These are phyloP conservation scores for Poeciliopsis retropinna DNA, from an alignment of 2,113 vertebrate genomes.

Conservation along the genomic window DNA sequence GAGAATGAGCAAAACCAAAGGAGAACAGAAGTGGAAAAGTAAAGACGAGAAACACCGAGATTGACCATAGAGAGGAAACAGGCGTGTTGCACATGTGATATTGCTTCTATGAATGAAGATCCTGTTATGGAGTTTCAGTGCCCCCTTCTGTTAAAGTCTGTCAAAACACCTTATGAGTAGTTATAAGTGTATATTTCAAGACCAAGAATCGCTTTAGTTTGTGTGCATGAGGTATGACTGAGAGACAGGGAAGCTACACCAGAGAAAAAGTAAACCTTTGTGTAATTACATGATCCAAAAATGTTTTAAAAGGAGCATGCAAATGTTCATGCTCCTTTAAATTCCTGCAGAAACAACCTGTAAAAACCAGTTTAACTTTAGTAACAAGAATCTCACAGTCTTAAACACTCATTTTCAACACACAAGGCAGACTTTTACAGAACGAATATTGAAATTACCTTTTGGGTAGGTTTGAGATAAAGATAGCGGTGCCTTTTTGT, in stretches of 20 bases:
- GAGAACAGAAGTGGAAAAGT: conserved; percentile 31
- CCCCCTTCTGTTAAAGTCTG: conserved; percentile 90
- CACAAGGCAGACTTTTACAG: conserved; percentile 40
- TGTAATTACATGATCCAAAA: background rate
- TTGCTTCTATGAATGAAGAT: conserved; percentile 81
- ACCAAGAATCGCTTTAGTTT: conserved; percentile 9
- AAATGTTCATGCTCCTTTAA: background rate
- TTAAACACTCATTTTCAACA: too few species aligned
- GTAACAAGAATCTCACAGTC: conserved; percentile 13
- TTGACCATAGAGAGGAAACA: conserved; percentile 21
- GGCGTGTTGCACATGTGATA: conserved; percentile 22
- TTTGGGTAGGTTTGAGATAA: background rate
- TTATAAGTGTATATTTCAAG: conserved; percentile 85
- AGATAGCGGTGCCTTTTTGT: background rate
- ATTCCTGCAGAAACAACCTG: background rate
- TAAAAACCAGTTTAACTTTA: conserved; percentile 3
- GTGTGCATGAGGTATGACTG: background rate
- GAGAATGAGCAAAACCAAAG: conserved; percentile 32
- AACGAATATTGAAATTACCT: conserved; percentile 55
- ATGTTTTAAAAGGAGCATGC: background rate
- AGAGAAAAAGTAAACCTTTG: background rate
- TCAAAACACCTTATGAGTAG: conserved; percentile 83
- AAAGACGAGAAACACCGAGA: conserved; percentile 28
- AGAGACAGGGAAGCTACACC: background rate
- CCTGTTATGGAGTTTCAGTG: conserved; percentile 87